Base-by-base conservation (phyloP, 2,888 invertebrate species). In the Drosophila nigritarsus region DNA sequence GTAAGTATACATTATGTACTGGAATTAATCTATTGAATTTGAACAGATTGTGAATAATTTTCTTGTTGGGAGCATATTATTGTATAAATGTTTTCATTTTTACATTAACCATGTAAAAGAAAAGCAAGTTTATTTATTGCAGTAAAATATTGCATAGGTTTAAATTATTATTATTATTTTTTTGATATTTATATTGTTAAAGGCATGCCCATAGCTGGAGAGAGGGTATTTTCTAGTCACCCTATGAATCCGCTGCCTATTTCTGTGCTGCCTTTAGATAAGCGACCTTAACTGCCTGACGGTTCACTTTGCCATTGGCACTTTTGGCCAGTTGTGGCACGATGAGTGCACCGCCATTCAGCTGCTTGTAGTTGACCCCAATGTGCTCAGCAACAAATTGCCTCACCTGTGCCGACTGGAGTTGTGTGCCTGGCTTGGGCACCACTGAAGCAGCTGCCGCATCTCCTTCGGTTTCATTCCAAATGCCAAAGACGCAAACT, bases 401-500 rank as follows among this genome's bases (percentile, higher is more conserved):
- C 18, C 66, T 32, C 5, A 89, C 82, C 13, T 77, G 58, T 18
- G 18, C 27, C 51, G 72, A 63, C 77, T 80, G 5, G 58, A 92
- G 56, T 6, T 79, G 76, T 24, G 83, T 82, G 8, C 78, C 82
- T 0, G 73, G 42, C 4, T 77, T 68, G 13, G 80, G 71, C 1
- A 92, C 89, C 4, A 92, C 86, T 0, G 91, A 84, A 0, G 92
- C 92, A n/a, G 92, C 91, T 0, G 92, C 92, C 1, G 92, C 85
- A 80, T 92, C 92, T 2, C 91, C 92, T 49, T 86, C 85, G 18
- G 84, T 83, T 38, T 87, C 87, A 69, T 90, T 91, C 75, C 90
- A 91, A 24, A 92, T 76, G 9, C 92, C 92, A 61, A 91, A 91
- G 30, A 92, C 92, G 38, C 90, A 91, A 11, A 88, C 91, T 53